phyloP scores from a whole-genome alignment of 2,797 vertebrate species.

The Falco columbarius region DNA sequence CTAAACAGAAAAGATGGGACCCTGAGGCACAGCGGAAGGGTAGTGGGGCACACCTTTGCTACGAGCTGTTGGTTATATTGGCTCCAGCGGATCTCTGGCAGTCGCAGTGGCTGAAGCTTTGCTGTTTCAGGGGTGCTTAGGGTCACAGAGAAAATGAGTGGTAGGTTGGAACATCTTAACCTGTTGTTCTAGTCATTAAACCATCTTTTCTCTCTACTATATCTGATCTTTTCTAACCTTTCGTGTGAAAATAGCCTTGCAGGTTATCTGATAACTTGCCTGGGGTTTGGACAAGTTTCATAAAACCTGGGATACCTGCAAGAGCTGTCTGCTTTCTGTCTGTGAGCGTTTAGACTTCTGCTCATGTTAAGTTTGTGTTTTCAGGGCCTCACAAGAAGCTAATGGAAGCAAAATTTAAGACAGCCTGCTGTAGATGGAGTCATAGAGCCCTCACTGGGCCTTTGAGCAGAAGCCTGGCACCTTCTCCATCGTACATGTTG shows the following conservation, averaged over 20 bases:
- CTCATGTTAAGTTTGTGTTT: background rate
- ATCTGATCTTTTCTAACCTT: background rate
- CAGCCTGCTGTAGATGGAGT: background rate
- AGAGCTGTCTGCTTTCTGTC: background rate
- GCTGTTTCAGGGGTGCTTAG: background rate
- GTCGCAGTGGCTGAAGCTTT: background rate
- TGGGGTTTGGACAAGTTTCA: background rate
- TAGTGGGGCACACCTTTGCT: background rate
- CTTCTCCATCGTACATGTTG: background rate
- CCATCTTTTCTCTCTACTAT: background rate
- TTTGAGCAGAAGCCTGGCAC: background rate
- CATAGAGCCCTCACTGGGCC: background rate
- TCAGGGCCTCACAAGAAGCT: background rate
- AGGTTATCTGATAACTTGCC: background rate
- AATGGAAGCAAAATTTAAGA: background rate
- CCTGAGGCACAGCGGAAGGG: background rate
- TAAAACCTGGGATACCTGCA: background rate
- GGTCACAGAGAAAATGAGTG: background rate
- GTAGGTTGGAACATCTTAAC: background rate
- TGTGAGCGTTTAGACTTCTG: background rate
- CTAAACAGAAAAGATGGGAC: background rate
- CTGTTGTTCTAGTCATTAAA: background rate
- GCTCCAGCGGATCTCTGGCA: background rate
- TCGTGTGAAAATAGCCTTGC: background rate
- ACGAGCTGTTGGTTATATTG: background rate